Base-by-base conservation (phyloP, 2,113 vertebrate genomes). In the Excalfactoria chinensis region DNA sequence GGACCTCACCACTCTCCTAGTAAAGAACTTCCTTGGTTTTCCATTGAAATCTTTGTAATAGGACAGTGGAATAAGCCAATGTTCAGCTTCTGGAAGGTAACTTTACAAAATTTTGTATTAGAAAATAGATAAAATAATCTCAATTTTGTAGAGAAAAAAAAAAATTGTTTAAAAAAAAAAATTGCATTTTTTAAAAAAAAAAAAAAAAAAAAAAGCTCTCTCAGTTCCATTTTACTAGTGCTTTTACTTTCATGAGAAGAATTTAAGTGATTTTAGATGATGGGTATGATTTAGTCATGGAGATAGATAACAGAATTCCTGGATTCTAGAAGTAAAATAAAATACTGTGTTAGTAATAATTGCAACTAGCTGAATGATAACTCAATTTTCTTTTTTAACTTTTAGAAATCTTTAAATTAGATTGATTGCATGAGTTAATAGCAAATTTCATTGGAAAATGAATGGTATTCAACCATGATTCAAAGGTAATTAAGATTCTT, bases 261-360 rank as follows among this genome's bases (percentile, higher is more conserved):
- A 25, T 34, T 4, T 16, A n/a, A n/a, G n/a, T n/a, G n/a, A 9
- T 19, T 82, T 84, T 26, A 69, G 92, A 62, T 78, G 46, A 67
- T 40, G 32, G 0, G 0, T 35, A 63, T 0, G 0, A 63, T 13
- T 26, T 74, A 21, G 7, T 53, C 28, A 87, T 44, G 22, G 18
- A 25, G 41, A 37, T 26, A 46, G 49, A 60, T 35, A 86, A 76
- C 7, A 37, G 4, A 9, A 13, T 79, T 86, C 15, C 1, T 21
- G 55, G 14, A 53, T 5, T 41, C 19, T n/a, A 82, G 59, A 74
- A 85, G 22, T 2, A 7, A 35, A 66, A 81, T n/a, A 60, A 64
- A 84, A 66, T 56, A 51, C 3, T 19, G 2, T 1, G 40, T 66
- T 78, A 74, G 8, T 53, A 74, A 18, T 81, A 73, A 80, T 73